phyloP scores from a whole-genome alignment of 1,140 invertebrate genomes.

The Calliphora vicina region DNA sequence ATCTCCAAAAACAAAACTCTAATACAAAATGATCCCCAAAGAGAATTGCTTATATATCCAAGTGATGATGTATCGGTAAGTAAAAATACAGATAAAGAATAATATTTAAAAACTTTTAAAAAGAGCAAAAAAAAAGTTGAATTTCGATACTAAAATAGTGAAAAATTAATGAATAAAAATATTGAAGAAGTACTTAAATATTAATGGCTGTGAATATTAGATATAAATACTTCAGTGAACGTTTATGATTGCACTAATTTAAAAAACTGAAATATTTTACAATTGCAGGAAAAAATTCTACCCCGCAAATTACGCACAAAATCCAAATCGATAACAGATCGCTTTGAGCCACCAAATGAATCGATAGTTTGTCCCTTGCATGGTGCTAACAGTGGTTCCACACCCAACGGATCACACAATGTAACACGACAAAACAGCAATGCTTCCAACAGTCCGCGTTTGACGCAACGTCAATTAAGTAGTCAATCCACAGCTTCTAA shows the following conservation, averaged over 20 bases:
- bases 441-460: slow-evolving; percentile 47
- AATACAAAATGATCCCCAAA: slow-evolving; percentile 90
- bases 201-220: no score
- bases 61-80: slow-evolving; percentile 90
- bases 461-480: slow-evolving; percentile 48
- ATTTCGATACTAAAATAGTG: no score
- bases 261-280: background rate
- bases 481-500: slow-evolving; percentile 45
- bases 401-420: slow-evolving; percentile 48
- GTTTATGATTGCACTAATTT: no score
- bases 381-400: slow-evolving; percentile 17
- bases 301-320: slow-evolving; percentile 81
- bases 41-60: slow-evolving; percentile 89
- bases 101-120: no score
- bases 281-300: slow-evolving; percentile 71
- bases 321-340: slow-evolving; percentile 73
- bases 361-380: slow-evolving; percentile 57
- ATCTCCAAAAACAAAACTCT: slow-evolving; percentile 89
- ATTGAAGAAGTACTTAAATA: no score
- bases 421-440: slow-evolving; percentile 49
- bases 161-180: no score
- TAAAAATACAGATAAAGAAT: slow-evolving; percentile 44
- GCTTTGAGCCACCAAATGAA: slow-evolving; percentile 58
- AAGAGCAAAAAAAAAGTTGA: no score
- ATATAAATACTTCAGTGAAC: no score